phyloP scores from a whole-genome alignment of 2,797 vertebrate species.

The Oophaga sylvatica region DNA sequence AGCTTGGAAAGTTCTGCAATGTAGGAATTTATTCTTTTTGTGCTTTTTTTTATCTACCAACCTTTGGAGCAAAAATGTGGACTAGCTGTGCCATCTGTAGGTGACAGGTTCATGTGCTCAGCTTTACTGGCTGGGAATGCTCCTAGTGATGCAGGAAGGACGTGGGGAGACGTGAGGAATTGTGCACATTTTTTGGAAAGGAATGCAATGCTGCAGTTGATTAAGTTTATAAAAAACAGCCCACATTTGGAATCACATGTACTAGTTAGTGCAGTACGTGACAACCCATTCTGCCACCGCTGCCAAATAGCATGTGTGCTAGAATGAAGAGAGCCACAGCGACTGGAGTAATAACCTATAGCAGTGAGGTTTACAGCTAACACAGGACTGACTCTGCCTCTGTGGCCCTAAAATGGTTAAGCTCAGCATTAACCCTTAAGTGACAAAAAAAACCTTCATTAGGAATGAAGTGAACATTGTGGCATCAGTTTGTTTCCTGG shows the following conservation, averaged over 20 bases:
- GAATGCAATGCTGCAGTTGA: conserved; percentile 30
- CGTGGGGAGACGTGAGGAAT: not conserved
- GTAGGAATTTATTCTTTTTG: not conserved
- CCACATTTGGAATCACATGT: conserved; percentile 31
- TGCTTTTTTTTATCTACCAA: not conserved
- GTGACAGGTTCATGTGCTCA: conserved; percentile 3
- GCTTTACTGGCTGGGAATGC: not conserved
- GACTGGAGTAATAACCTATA: not conserved
- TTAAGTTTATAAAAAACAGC: conserved; percentile 36
- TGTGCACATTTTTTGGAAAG: conserved; percentile 14
- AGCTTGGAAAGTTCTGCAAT: not conserved
- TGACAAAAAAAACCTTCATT: not conserved
- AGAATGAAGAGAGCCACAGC: not conserved
- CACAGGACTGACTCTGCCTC: not conserved
- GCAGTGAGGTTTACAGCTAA: conserved; percentile 13
- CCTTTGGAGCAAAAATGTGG: not conserved
- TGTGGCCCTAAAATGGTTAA: not conserved
- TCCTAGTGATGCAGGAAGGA: conserved; percentile 28
- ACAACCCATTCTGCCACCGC: conserved; percentile 3
- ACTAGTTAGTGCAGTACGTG: conserved; percentile 39
- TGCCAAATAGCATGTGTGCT: conserved; percentile 30
- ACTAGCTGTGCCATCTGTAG: not conserved
- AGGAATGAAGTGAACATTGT: too few species aligned
- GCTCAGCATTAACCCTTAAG: not conserved
- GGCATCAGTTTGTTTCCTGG: too few species aligned